A percentile compares a stretch with the other conserved stretches of the same genome.
Evolutionary conservation across 1,140 invertebrate genomes (phyloP).

Genomic region (Drosophila mayri): DNA sequence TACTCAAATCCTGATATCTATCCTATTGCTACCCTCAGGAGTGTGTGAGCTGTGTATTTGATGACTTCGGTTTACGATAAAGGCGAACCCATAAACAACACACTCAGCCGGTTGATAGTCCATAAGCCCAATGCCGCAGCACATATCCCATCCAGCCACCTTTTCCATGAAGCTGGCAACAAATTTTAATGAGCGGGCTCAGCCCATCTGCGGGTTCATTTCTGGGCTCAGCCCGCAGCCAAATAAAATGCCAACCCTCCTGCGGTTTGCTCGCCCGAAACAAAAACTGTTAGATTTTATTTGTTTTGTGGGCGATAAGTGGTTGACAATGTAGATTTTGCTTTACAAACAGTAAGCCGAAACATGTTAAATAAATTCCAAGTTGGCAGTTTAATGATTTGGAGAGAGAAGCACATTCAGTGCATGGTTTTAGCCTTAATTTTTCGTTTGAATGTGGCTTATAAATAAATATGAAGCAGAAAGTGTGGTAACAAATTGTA

Average conservation of each 20-base stretch:
- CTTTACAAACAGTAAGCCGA: conserved; percentile 29
- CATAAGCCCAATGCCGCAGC: conserved; percentile 20
- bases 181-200: conserved; percentile 50
- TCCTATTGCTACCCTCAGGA: conserved; percentile 27
- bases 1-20: conserved; percentile 35
- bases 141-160: conserved; percentile 28
- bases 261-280: conserved; percentile 31
- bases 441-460: not conserved
- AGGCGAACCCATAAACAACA: conserved; percentile 38
- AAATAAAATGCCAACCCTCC: conserved; percentile 40
- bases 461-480: too few species aligned
- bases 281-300: conserved; percentile 69
- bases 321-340: conserved; percentile 62
- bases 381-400: conserved; percentile 38
- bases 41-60: conserved; percentile 29
- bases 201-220: conserved; percentile 49
- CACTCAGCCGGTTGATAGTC: conserved; percentile 44
- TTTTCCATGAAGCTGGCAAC: conserved; percentile 16
- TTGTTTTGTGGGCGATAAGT: conserved; percentile 75
- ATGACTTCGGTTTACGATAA: conserved; percentile 50
- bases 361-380: conserved; percentile 20
- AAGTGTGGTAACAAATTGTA: too few species aligned
- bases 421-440: not conserved
- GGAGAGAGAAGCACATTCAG: not conserved
- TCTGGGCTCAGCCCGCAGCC: conserved; percentile 41